These are phyloP conservation scores for Tapirus terrestris DNA, from an alignment of 2,113 vertebrate species.

Conservation along the genomic window DNA sequence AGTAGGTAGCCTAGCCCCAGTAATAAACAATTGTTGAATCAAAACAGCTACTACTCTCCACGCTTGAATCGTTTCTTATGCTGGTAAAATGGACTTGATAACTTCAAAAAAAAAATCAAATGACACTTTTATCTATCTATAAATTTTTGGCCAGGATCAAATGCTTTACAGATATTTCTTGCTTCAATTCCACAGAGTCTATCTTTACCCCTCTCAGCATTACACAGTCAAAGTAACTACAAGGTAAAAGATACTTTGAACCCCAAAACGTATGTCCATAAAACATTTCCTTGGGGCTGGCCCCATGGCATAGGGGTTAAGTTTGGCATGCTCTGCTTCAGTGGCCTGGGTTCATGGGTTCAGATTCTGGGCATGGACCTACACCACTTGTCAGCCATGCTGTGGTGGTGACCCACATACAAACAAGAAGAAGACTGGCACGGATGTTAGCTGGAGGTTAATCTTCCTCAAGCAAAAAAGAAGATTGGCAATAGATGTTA, in stretches of 20 bases:
- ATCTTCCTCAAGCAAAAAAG: too few species aligned
- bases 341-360: too few species aligned
- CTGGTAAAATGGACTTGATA: neutral
- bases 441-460: too few species aligned
- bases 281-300: neutral
- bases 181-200: neutral
- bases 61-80: neutral
- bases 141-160: neutral
- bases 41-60: neutral
- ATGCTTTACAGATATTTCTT: neutral
- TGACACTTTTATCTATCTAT: neutral
- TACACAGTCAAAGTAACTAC: neutral
- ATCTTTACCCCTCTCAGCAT: neutral
- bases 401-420: too few species aligned
- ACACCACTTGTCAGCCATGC: too few species aligned
- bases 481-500: too few species aligned
- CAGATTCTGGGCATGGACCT: too few species aligned
- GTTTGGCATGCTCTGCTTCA: too few species aligned
- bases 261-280: neutral
- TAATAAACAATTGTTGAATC: neutral
- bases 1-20: neutral
- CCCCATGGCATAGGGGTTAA: too few species aligned
- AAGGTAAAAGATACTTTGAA: neutral
- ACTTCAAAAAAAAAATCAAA: neutral
- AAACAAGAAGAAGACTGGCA: too few species aligned